Base-by-base conservation (phyloP, 2,113 vertebrate species). In the Erythrocercus mccallii region DNA sequence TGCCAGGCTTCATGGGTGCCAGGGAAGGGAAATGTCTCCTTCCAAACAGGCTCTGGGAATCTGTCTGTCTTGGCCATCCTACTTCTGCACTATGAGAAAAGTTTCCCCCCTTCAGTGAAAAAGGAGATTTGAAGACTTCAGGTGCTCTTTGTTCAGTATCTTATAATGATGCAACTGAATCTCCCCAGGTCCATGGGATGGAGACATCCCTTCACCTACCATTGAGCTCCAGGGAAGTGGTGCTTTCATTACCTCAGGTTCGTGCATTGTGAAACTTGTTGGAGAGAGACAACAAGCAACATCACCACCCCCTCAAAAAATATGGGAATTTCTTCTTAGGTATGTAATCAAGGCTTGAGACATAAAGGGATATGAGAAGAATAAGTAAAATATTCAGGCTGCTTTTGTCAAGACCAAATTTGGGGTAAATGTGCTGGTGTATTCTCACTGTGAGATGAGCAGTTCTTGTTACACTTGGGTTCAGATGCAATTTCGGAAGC, bases 301-400 rank as follows among this genome's bases (percentile, higher is more conserved):
- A 88, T 61, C 66, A 66, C 56, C 44, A 58, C 23, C n/a, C 38
- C 79, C 69, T 80, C 64, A 20, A 72, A 92, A 87, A 83, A 83
- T 14, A 83, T 35, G 51, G 42, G 68, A 73, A 73, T 57, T 96
- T 92, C 85, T 81, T 73, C 78, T 74, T 35, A 73, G 88, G 60
- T 83, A 64, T 30, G 44, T 48, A 92, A 88, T 71, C 89, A 72
- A 83, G 51, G 40, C 57, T 72, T 51, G 53, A 95, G 79, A 77
- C 20, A 38, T 77, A 62, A 91, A 73, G n/a, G 25, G n/a, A 81
- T 60, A 93, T 60, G 65, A 93, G 64, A 83, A 33, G 54, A 95
- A 78, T 78, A 88, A 92, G 85, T 86, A 81, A 93, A 94, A 94
- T 61, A 94, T 86, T 88, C 90, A 72, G 72, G 33, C 72, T 74